Percentiles rank a stretch among this genome's conserved stretches.
These are phyloP conservation scores for Hypomecis punctinalis DNA, from an alignment of 2,888 invertebrate species.

Conservation along the genomic window DNA sequence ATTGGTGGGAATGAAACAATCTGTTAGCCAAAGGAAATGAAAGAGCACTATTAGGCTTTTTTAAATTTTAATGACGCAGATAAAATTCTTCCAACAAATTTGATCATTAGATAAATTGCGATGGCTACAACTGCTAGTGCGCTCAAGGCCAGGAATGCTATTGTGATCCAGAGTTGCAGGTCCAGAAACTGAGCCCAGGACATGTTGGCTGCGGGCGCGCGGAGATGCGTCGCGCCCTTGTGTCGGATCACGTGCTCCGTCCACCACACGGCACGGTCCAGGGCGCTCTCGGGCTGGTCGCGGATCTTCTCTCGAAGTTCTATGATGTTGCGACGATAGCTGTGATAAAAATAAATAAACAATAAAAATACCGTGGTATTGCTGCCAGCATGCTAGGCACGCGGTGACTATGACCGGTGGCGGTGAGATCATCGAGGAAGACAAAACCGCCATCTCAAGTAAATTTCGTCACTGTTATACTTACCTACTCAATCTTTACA, in stretches of 20 bases:
- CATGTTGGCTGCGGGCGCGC: constrained; percentile 61
- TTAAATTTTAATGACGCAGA: background rate
- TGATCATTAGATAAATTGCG: background rate
- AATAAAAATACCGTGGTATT: too few relatives aligned
- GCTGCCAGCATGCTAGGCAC: too few relatives aligned
- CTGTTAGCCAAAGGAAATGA: too few relatives aligned
- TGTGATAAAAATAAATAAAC: constrained; percentile 21
- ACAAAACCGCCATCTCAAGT: too few relatives aligned
- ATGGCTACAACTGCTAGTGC: background rate
- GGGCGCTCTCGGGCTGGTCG: constrained; percentile 65
- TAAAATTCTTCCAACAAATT: background rate
- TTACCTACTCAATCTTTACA: too few relatives aligned
- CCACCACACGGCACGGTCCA: constrained; percentile 77
- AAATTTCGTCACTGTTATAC: too few relatives aligned
- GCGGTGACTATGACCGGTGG: too few relatives aligned
- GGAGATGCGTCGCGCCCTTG: constrained; percentile 67
- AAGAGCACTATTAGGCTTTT: background rate
- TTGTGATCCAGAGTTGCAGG: constrained; percentile 8
- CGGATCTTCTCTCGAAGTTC: constrained; percentile 52
- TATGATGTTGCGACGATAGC: constrained; percentile 48
- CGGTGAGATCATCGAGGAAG: too few relatives aligned
- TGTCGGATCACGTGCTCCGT: constrained; percentile 74
- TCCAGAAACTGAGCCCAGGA: constrained; percentile 51
- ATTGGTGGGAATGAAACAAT: too few relatives aligned
- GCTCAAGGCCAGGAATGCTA: background rate